A percentile compares a stretch with the other conserved stretches of the same genome.
phyloP scores from a whole-genome alignment of 1,140 invertebrate species.

The Reticulitermes speratus region DNA sequence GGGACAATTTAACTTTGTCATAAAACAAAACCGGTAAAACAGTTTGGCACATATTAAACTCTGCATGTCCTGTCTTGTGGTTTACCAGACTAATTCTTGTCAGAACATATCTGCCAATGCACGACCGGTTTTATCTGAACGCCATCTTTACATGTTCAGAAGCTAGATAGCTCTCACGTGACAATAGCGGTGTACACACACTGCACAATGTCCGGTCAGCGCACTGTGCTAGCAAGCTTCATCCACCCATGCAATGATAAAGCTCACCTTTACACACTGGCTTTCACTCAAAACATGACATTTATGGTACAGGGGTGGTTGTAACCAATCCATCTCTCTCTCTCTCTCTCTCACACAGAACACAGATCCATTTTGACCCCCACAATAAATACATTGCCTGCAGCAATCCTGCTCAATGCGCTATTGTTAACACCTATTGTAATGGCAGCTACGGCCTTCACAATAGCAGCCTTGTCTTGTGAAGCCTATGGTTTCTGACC shows the following conservation, averaged over 20 bases:
- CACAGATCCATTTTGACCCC: neutral
- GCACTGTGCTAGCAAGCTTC: neutral
- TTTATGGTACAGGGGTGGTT: neutral
- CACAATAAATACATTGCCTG: neutral
- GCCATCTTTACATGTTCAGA: neutral
- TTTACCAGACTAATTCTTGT: neutral
- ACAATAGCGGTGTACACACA: neutral
- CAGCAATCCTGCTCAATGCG: neutral
- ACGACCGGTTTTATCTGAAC: neutral
- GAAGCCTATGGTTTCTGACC: neutral
- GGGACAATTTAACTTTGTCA: no score
- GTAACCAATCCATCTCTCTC: slow-evolving; percentile 20
- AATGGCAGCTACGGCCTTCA: neutral
- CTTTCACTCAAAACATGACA: slow-evolving; percentile 15
- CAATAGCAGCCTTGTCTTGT: neutral
- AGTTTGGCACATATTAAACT: no score
- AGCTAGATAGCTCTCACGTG: neutral
- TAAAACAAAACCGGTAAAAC: no score
- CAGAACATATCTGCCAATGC: neutral
- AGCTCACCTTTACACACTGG: neutral
- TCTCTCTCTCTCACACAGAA: neutral
- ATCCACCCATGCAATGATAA: neutral
- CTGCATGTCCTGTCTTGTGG: no score
- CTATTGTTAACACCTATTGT: slow-evolving; percentile 16
- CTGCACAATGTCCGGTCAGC: neutral